Evolutionary conservation across 2,113 vertebrate species (phyloP).

Genomic region (Bubo scandiacus): DNA sequence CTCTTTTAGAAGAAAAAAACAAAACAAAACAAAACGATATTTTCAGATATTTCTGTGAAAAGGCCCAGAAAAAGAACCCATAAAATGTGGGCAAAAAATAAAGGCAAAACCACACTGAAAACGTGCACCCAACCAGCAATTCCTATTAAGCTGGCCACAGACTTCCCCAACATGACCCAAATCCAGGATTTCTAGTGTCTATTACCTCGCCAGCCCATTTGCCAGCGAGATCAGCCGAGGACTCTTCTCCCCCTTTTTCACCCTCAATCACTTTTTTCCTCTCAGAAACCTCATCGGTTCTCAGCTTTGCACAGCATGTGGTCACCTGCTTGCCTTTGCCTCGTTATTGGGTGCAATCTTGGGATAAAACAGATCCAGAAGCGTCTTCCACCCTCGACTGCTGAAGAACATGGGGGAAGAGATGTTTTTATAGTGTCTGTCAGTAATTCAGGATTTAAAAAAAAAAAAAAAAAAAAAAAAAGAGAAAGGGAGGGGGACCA

Average conservation of each 20-base stretch:
- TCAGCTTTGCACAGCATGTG: neutral
- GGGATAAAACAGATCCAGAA: neutral
- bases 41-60: neutral
- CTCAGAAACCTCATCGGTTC: neutral
- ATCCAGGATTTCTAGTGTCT: neutral
- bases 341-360: neutral
- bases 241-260: neutral
- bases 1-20: neutral
- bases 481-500: neutral
- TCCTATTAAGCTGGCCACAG: neutral
- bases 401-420: neutral
- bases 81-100: neutral
- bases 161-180: neutral
- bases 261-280: neutral
- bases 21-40: neutral
- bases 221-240: neutral
- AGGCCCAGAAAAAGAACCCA: neutral
- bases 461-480: accelerated
- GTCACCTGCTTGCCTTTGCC: neutral
- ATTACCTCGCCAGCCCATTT: neutral
- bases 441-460: neutral
- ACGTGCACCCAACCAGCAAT: neutral
- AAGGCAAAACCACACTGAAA: neutral
- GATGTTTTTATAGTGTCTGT: neutral
- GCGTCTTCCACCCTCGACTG: accelerated